Conservation (phyloP, 2,888 invertebrate genomes). For the Danaus chrysippus region DNA sequence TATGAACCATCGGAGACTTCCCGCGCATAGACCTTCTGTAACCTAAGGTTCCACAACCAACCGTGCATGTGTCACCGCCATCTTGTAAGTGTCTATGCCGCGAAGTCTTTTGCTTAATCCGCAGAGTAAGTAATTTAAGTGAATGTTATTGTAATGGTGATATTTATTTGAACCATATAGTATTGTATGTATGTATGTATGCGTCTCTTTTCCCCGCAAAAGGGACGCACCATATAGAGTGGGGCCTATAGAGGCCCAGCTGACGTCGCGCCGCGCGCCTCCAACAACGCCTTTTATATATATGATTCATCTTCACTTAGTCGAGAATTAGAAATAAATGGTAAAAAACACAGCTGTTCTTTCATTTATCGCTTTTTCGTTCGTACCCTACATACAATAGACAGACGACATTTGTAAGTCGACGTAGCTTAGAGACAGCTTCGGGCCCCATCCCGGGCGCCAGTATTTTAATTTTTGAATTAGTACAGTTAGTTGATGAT, state of each 20-base stretch:
- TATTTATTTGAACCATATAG: slow-evolving; percentile 40
- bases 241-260: slow-evolving; percentile 31
- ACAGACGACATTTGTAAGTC: slow-evolving; percentile 46
- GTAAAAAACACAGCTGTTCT: slow-evolving; percentile 75
- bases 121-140: slow-evolving; percentile 52
- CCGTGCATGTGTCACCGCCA: neutral
- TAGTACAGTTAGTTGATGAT: slow-evolving; percentile 41
- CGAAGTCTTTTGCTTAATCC: slow-evolving; percentile 50
- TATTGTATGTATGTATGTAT: slow-evolving; percentile 48
- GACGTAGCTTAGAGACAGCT: slow-evolving; percentile 56
- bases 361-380: slow-evolving; percentile 71
- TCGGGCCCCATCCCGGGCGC: slow-evolving; percentile 58
- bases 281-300: slow-evolving; percentile 58
- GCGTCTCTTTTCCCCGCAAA: slow-evolving; percentile 45
- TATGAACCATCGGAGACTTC: slow-evolving; percentile 36
- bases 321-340: slow-evolving; percentile 72
- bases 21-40: slow-evolving; percentile 46
- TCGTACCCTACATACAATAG: slow-evolving; percentile 57
- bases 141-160: slow-evolving; percentile 59
- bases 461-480: slow-evolving; percentile 40
- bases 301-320: slow-evolving; percentile 77
- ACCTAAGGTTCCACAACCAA: neutral
- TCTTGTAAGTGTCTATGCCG: slow-evolving; percentile 42
- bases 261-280: slow-evolving; percentile 66
- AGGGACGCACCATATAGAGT: slow-evolving; percentile 29